A percentile compares a stretch with the other conserved stretches of the same genome.
Conservation (phyloP, 1,140 invertebrate genomes). For the Hermetia illucens region DNA sequence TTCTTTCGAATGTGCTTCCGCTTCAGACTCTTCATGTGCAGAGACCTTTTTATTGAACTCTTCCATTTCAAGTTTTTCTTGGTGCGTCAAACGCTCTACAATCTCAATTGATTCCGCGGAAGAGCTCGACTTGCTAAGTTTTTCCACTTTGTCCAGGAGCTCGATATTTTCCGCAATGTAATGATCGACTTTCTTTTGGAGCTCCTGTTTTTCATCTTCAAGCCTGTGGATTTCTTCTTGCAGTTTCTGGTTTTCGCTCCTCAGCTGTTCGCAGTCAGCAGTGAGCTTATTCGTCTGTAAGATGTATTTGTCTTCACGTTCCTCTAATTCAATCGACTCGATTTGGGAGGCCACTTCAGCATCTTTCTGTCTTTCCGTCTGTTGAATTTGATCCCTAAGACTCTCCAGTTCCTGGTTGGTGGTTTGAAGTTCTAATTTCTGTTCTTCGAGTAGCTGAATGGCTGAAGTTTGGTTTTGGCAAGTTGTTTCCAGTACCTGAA, state of each 20-base stretch:
- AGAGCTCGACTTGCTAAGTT: conserved; percentile 47
- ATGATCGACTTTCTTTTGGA: conserved; percentile 40
- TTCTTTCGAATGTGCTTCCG: conserved; percentile 7
- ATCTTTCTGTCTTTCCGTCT: conserved; percentile 12
- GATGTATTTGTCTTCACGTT: conserved; percentile 33
- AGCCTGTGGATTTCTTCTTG: conserved; percentile 36
- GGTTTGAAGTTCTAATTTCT: conserved; percentile 18
- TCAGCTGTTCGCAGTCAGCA: conserved; percentile 34
- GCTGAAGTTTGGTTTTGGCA: conserved; percentile 14
- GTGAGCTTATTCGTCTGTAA: conserved; percentile 17
- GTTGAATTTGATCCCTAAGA: conserved; percentile 8
- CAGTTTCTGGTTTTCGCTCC: conserved; percentile 37
- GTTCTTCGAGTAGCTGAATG: conserved; percentile 21
- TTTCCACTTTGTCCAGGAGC: conserved; percentile 47
- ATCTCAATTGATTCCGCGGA: conserved; percentile 54
- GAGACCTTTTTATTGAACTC: conserved; percentile 31
- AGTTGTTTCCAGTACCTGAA: conserved; percentile 8
- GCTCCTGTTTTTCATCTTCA: conserved; percentile 40
- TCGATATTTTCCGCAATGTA: conserved; percentile 53
- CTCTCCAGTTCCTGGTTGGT: conserved; percentile 13
- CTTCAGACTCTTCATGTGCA: background rate
- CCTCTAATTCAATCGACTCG: conserved; percentile 51
- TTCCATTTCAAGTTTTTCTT: conserved; percentile 42
- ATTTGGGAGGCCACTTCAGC: conserved; percentile 51
- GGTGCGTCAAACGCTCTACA: conserved; percentile 46